A percentile compares a stretch with the other conserved stretches of the same genome.
Evolutionary conservation across 2,888 invertebrate species (phyloP).

Genomic region (Catocala nupta): DNA sequence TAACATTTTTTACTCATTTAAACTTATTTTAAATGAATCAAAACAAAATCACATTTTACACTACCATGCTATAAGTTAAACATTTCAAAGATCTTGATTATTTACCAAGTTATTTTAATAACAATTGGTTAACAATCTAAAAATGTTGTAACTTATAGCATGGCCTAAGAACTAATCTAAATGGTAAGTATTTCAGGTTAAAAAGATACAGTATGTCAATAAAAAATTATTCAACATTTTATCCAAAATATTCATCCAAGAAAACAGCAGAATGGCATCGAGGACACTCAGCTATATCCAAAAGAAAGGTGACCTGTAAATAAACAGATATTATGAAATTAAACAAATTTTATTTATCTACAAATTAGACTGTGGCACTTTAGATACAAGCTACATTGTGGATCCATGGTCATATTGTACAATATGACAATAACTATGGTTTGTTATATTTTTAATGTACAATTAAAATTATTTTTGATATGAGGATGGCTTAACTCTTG

Average conservation of each 20-base stretch:
- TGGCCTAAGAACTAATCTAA: background rate
- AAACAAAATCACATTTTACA: constrained; percentile 10
- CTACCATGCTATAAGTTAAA: constrained; percentile 20
- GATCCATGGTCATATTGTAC: no score
- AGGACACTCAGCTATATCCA: constrained; percentile 83
- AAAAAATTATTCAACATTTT: constrained; percentile 26
- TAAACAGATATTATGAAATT: constrained; percentile 18
- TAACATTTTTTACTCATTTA: constrained; percentile 19
- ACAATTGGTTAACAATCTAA: constrained; percentile 5
- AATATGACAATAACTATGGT: no score
- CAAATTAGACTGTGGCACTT: no score
- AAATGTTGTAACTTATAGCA: constrained; percentile 5
- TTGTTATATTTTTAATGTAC: no score
- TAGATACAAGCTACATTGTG: no score
- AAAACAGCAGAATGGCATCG: constrained; percentile 77
- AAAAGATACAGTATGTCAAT: constrained; percentile 14
- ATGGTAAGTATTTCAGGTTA: constrained; percentile 3
- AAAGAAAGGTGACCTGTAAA: constrained; percentile 81
- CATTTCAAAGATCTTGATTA: constrained; percentile 9
- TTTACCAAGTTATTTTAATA: constrained; percentile 14
- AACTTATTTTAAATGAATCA: constrained; percentile 37
- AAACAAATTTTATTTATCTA: no score
- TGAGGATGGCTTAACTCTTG: no score
- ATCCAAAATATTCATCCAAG: constrained; percentile 72
- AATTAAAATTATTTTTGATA: no score